These are phyloP conservation scores for Stomatorhinus walkeri DNA, from an alignment of 2,797 vertebrate genomes.

Conservation along the genomic window DNA sequence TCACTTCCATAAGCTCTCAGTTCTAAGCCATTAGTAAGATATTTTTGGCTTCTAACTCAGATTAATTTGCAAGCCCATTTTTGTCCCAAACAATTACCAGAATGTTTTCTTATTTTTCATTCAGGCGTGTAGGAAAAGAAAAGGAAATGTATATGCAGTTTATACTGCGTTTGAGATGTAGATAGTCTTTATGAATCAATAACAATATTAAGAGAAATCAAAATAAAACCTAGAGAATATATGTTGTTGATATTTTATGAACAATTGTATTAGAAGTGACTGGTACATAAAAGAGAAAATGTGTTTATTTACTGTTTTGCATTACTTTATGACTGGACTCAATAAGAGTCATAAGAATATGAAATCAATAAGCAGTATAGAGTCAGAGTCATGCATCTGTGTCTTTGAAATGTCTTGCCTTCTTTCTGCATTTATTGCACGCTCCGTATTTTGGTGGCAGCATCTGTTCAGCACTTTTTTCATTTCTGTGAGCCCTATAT, in stretches of 20 bases:
- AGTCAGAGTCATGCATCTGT: not conserved
- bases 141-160: not conserved
- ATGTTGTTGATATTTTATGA: not conserved
- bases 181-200: not conserved
- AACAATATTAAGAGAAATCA: not conserved
- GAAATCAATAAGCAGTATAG: not conserved
- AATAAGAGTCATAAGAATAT: no score
- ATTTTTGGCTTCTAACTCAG: not conserved
- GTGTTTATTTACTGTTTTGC: not conserved
- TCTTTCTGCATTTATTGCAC: not conserved
- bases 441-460: not conserved
- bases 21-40: not conserved
- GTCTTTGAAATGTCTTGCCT: not conserved
- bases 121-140: not conserved
- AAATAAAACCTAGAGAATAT: not conserved
- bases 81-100: not conserved
- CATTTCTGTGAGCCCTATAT: not conserved
- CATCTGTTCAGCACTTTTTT: not conserved
- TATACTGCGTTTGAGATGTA: not conserved
- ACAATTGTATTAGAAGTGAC: not conserved
- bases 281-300: not conserved
- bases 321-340: not conserved
- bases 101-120: not conserved
- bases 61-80: not conserved
- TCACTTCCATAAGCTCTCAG: not conserved